Percentiles rank a stretch among this genome's conserved stretches.
Evolutionary conservation across 2,113 vertebrate species (phyloP).

Genomic region (Corvus hawaiiensis): DNA sequence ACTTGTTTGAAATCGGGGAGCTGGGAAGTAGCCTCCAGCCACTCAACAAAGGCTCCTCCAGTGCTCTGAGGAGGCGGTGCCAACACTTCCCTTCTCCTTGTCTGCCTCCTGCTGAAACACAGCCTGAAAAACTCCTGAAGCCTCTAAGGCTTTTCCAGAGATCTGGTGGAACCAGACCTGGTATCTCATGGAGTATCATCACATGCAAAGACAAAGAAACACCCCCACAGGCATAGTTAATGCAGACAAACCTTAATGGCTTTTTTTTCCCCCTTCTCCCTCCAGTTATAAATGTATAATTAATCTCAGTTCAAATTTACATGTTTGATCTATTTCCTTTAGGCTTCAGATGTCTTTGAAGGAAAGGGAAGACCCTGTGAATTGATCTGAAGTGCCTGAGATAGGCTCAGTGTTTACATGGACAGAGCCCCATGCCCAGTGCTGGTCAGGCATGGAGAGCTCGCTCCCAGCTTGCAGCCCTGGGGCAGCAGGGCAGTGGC

Average conservation of each 20-base stretch:
- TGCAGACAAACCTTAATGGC: neutral
- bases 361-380: neutral
- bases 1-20: conserved; percentile 48
- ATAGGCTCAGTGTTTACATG: fast-evolving
- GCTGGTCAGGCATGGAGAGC: neutral
- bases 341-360: conserved; percentile 9
- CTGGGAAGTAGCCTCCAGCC: conserved; percentile 46
- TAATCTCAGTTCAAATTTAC: conserved; percentile 35
- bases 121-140: neutral
- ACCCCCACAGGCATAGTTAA: neutral
- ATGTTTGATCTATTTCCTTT: conserved; percentile 47
- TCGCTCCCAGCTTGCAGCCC: neutral
- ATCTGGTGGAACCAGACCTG: conserved; percentile 10
- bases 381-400: neutral
- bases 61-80: neutral
- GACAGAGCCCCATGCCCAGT: neutral
- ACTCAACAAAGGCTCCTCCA: conserved; percentile 39
- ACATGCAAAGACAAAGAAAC: conserved; percentile 21
- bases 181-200: conserved; percentile 11
- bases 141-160: conserved; percentile 41
- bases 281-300: conserved; percentile 5
- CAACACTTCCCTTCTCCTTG: conserved; percentile 23
- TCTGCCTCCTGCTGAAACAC: conserved; percentile 19
- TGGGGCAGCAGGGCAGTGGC: neutral
- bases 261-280: neutral